Conservation (phyloP, 2,113 vertebrate genomes). For the Gnathonemus longibarbis region DNA sequence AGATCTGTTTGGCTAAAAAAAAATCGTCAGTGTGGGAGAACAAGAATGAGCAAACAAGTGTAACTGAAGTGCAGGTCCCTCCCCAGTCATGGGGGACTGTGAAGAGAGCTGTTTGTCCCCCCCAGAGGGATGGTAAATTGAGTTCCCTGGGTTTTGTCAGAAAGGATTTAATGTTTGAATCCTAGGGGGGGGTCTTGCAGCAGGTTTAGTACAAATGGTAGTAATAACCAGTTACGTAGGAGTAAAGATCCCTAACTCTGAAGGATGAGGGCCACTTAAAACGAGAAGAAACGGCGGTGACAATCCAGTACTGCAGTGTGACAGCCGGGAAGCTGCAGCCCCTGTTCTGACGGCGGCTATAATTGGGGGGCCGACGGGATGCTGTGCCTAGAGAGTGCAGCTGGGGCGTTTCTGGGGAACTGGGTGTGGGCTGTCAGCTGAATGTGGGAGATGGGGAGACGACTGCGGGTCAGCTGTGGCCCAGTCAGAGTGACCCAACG, state of each 20-base stretch:
- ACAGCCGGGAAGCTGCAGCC: not conserved
- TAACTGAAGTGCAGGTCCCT: not conserved
- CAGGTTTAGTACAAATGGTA: not conserved
- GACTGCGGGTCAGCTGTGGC: not conserved
- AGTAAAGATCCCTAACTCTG: not conserved
- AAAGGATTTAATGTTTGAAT: not conserved
- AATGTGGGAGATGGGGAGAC: not conserved
- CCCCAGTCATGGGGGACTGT: not conserved
- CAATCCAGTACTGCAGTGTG: not conserved
- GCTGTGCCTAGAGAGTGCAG: not conserved
- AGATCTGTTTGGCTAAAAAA: not conserved
- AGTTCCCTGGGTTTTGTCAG: not conserved
- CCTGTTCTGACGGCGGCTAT: not conserved
- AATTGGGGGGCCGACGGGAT: not conserved
- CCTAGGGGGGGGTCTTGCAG: not conserved
- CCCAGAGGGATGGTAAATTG: not conserved
- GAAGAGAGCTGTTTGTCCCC: not conserved
- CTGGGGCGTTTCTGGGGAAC: not conserved
- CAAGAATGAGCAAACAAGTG: not conserved
- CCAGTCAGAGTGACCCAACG: not conserved
- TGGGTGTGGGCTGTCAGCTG: not conserved
- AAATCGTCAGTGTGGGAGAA: not conserved
- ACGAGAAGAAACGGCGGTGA: not conserved
- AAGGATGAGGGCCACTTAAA: not conserved
- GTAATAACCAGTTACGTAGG: not conserved